A percentile compares a stretch with the other conserved stretches of the same genome.
Conservation (phyloP, 2,888 invertebrate genomes). For the Imbricaverruca yamaguchii region DNA sequence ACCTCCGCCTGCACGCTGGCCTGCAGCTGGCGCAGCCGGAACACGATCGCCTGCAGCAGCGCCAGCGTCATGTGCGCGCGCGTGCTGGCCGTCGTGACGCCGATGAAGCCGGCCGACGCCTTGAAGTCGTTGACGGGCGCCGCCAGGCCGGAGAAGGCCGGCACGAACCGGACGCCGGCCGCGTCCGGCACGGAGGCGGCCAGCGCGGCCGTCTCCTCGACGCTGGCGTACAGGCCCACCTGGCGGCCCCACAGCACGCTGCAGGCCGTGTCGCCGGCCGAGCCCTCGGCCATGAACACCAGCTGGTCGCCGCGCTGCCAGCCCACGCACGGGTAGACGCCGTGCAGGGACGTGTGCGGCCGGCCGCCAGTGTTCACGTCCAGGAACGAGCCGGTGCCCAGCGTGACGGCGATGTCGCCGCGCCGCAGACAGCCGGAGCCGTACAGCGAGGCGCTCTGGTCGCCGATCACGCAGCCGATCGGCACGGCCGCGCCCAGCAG, state of each 20-base stretch:
- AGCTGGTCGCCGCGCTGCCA: slow-evolving; percentile 61
- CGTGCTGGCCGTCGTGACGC: slow-evolving; percentile 59
- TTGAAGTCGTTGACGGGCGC: slow-evolving; percentile 80
- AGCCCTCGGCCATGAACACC: slow-evolving; percentile 75
- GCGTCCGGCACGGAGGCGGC: slow-evolving; percentile 60
- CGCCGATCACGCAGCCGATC: slow-evolving; percentile 66
- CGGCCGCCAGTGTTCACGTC: slow-evolving; percentile 68
- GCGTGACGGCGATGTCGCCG: slow-evolving; percentile 75
- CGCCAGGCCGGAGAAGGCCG: slow-evolving; percentile 82
- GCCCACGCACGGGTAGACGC: slow-evolving; percentile 53
- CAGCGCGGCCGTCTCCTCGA: slow-evolving; percentile 57
- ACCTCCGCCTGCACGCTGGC: slow-evolving; percentile 64
- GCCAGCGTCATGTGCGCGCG: slow-evolving; percentile 74
- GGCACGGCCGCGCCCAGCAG: slow-evolving; percentile 70
- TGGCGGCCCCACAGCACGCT: slow-evolving; percentile 73
- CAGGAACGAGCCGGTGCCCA: slow-evolving; percentile 87
- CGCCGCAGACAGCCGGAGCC: slow-evolving; percentile 71
- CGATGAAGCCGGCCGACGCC: slow-evolving; percentile 77
- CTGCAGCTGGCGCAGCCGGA: slow-evolving; percentile 69
- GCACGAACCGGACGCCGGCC: slow-evolving; percentile 76
- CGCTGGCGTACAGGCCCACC: slow-evolving; percentile 51
- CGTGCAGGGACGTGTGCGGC: slow-evolving; percentile 72
- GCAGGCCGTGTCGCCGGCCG: slow-evolving; percentile 79
- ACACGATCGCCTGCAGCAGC: slow-evolving; percentile 76
- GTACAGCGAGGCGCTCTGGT: slow-evolving; percentile 83